Percentiles rank a stretch among this genome's conserved stretches.
phyloP scores from a whole-genome alignment of 2,888 invertebrate species.

The Myopa testacea region DNA sequence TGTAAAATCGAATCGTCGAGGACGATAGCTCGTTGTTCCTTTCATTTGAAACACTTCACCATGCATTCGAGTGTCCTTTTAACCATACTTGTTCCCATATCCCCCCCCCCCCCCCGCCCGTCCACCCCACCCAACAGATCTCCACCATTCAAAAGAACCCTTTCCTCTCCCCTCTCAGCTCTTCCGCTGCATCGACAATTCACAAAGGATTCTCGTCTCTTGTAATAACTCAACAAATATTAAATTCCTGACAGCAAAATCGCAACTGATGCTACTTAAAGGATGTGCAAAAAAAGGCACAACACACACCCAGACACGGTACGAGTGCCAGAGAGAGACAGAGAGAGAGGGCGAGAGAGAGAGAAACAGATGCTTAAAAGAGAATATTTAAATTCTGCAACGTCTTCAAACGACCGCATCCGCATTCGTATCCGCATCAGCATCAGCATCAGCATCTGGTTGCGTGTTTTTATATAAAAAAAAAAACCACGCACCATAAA shows the following conservation, averaged over 20 bases:
- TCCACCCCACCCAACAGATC: neutral
- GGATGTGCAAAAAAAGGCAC: conserved; percentile 19
- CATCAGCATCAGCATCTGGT: conserved; percentile 12
- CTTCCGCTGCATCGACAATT: conserved; percentile 21
- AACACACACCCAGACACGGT: neutral
- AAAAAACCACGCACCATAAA: conserved; percentile 9
- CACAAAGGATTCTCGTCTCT: conserved; percentile 30
- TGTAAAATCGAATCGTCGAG: no score
- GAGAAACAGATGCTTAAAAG: conserved; percentile 7
- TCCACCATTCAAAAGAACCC: neutral
- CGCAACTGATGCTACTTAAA: conserved; percentile 42
- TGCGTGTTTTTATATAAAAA: conserved; percentile 27
- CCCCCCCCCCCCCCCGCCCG: neutral
- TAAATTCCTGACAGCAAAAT: conserved; percentile 24
- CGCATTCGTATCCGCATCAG: neutral
- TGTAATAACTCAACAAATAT: conserved; percentile 33
- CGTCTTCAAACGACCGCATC: conserved; percentile 26
- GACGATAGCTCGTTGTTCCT: no score
- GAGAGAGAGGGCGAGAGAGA: neutral
- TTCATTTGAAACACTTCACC: neutral
- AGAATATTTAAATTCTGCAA: conserved; percentile 35
- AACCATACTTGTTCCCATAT: neutral
- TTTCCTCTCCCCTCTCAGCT: neutral
- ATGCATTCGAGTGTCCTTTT: neutral
- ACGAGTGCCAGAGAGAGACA: neutral